Percentiles rank a stretch among this genome's conserved stretches.
Conservation (phyloP, 2,888 invertebrate species). For the Parasteatoda lunata region DNA sequence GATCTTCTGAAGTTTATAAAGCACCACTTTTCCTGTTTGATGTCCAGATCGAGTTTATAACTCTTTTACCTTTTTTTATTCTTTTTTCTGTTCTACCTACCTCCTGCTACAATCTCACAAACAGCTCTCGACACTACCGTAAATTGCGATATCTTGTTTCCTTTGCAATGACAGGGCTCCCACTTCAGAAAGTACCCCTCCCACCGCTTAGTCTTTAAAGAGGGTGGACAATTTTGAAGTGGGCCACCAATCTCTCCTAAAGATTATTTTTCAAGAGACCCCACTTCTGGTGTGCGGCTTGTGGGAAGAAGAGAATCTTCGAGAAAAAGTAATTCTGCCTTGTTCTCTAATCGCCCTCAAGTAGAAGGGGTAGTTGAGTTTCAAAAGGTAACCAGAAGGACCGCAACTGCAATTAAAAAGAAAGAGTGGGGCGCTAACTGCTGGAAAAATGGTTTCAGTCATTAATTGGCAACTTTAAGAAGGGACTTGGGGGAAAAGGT, state of each 20-base stretch:
- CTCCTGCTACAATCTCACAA: background rate
- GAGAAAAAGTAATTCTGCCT: constrained; percentile 38
- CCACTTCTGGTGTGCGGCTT: constrained; percentile 16
- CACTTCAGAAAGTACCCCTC: constrained; percentile 35
- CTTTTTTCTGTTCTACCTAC: background rate
- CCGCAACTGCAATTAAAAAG: constrained; percentile 34
- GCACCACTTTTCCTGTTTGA: constrained; percentile 44
- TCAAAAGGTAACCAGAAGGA: background rate
- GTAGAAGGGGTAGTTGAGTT: background rate
- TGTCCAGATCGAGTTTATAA: constrained; percentile 15
- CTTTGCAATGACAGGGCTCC: constrained; percentile 42
- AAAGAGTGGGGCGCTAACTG: constrained; percentile 6
- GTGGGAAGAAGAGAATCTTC: background rate
- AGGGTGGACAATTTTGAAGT: constrained; percentile 14
- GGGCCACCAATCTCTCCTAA: constrained; percentile 37
- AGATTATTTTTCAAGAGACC: constrained; percentile 24
- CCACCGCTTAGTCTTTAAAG: background rate
- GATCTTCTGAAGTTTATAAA: constrained; percentile 34
- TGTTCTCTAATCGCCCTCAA: constrained; percentile 33
- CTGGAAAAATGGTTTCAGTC: background rate
- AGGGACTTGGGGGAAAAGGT: background rate
- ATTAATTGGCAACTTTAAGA: background rate
- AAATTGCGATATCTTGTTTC: constrained; percentile 31
- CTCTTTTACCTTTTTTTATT: background rate
- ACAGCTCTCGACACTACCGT: background rate